Conservation (phyloP, 2,797 vertebrate genomes). For the Saxicola maurus region DNA sequence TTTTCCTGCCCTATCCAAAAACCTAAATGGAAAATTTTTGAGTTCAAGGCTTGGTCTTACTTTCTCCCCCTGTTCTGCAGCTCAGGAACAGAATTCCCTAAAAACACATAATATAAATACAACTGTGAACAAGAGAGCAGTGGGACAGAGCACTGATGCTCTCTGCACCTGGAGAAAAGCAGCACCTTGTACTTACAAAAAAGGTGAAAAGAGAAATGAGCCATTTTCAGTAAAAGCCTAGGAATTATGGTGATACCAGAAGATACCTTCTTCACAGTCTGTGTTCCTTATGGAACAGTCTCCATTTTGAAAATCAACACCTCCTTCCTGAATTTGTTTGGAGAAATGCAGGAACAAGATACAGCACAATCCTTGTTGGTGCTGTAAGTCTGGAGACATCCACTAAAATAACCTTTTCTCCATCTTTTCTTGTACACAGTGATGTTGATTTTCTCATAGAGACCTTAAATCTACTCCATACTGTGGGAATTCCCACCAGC, state of each 20-base stretch:
- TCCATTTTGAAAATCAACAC: not conserved
- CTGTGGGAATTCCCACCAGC: not conserved
- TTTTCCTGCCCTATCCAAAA: not conserved
- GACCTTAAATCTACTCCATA: not conserved
- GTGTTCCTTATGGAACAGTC: not conserved
- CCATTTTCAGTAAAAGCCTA: not conserved
- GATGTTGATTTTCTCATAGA: not conserved
- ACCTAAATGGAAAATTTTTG: rapidly evolving
- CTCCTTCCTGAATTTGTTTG: not conserved
- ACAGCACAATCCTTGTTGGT: not conserved
- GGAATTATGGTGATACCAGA: not conserved
- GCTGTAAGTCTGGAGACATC: not conserved
- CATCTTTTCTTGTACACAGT: not conserved
- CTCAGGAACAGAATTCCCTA: not conserved
- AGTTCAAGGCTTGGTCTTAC: not conserved
- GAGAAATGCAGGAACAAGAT: not conserved
- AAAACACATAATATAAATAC: not conserved
- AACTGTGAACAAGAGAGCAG: not conserved
- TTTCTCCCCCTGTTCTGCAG: not conserved
- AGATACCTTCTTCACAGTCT: not conserved
- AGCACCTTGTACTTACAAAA: not conserved
- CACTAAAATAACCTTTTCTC: not conserved
- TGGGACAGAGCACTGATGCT: not conserved
- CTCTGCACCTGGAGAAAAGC: not conserved
- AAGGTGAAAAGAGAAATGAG: not conserved